Conservation (phyloP, 2,797 vertebrate species). For the Crocidura indochinensis region DNA sequence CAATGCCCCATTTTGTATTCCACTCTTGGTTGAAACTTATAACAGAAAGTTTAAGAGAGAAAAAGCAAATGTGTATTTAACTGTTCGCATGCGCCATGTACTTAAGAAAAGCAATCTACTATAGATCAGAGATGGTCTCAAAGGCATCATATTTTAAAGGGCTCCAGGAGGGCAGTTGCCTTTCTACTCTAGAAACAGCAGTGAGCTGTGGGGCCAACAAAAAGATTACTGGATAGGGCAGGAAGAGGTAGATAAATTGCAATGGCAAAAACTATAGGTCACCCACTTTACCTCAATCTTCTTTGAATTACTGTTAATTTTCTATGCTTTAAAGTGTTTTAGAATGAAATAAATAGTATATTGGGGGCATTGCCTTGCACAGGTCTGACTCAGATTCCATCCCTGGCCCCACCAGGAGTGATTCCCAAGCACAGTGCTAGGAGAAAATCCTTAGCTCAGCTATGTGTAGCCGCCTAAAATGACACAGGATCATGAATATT, state of each 20-base stretch:
- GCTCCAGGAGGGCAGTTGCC: neutral
- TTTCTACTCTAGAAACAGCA: neutral
- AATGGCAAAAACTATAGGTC: neutral
- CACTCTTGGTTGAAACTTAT: slow-evolving; percentile 19
- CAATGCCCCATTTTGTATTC: neutral
- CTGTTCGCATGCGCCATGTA: neutral
- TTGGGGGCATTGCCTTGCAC: no score
- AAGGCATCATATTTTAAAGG: neutral
- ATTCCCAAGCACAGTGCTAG: no score
- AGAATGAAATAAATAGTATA: neutral
- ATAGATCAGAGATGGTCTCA: neutral
- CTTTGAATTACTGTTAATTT: slow-evolving; percentile 25
- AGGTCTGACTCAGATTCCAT: no score
- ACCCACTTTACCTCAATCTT: neutral
- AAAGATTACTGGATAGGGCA: rapidly evolving
- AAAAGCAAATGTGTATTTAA: slow-evolving; percentile 5
- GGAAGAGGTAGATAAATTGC: neutral
- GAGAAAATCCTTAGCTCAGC: no score
- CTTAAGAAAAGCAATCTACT: neutral
- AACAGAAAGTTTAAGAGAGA: slow-evolving; percentile 18
- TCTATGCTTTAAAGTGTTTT: slow-evolving; percentile 43
- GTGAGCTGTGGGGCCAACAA: neutral
- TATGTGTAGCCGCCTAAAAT: no score
- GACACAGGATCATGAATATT: no score
- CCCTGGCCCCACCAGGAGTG: no score